These are phyloP conservation scores for Ammodytes dubius DNA, from an alignment of 2,113 vertebrate species.

Conservation along the genomic window DNA sequence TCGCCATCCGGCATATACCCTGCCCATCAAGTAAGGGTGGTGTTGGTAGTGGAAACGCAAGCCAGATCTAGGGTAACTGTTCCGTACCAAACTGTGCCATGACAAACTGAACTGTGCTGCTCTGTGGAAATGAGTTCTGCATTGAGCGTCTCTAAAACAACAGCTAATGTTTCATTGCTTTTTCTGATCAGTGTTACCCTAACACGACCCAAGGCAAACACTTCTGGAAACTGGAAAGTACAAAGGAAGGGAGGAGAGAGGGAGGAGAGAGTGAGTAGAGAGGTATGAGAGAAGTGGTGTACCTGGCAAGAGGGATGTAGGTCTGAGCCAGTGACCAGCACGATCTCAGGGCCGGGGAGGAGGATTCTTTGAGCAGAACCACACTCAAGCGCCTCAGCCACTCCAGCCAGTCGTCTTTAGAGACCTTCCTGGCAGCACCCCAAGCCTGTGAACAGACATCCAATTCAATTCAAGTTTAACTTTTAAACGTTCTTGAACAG, in stretches of 20 bases:
- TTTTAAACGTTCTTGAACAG: no score
- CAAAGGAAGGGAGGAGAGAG: background rate
- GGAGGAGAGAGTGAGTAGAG: background rate
- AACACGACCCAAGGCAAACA: background rate
- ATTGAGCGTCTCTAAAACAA: background rate
- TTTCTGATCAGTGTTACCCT: background rate
- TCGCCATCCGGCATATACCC: no score
- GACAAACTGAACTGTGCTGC: no score
- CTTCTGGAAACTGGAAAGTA: no score
- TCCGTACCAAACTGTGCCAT: no score
- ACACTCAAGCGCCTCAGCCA: constrained; percentile 96
- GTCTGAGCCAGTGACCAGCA: constrained; percentile 99
- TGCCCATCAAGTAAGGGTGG: no score
- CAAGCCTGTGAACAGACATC: constrained; percentile 88
- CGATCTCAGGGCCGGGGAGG: constrained; percentile 94
- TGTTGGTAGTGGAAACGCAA: no score
- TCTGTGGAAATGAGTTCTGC: background rate
- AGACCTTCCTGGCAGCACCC: constrained; percentile 97
- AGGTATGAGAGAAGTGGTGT: constrained; percentile 20
- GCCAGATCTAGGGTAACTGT: no score
- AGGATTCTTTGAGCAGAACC: constrained; percentile 97
- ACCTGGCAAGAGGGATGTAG: constrained; percentile 98
- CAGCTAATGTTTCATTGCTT: constrained; percentile 11
- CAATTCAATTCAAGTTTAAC: no score
- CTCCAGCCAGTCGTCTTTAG: constrained; percentile 99